A percentile compares a stretch with the other conserved stretches of the same genome.
Evolutionary conservation across 2,888 invertebrate genomes (phyloP).

Genomic region (Dyspetes luteomarginatus): DNA sequence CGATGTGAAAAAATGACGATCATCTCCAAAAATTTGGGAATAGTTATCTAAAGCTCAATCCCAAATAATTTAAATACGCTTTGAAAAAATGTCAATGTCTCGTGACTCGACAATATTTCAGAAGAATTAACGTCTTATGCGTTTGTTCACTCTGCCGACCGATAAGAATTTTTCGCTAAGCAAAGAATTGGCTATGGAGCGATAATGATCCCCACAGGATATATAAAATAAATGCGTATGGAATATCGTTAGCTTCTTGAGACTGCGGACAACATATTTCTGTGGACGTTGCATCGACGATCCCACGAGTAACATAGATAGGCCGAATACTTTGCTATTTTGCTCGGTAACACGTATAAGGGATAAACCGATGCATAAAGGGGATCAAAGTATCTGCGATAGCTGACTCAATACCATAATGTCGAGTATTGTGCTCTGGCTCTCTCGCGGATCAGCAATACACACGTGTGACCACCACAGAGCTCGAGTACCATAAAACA

Average conservation of each 20-base stretch:
- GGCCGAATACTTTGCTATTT: constrained; percentile 25
- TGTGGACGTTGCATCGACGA: constrained; percentile 56
- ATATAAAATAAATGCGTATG: constrained; percentile 51
- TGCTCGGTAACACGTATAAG: constrained; percentile 43
- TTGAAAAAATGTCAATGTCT: no score
- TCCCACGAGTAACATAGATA: constrained; percentile 63
- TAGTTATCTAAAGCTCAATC: no score
- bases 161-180: not conserved
- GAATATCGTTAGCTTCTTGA: constrained; percentile 24
- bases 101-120: constrained; percentile 4
- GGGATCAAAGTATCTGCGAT: constrained; percentile 58
- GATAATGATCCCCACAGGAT: constrained; percentile 58
- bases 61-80: no score
- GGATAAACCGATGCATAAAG: constrained; percentile 64
- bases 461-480: constrained; percentile 44
- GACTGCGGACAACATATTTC: constrained; percentile 36
- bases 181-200: constrained; percentile 34
- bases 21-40: no score
- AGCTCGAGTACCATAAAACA: constrained; percentile 60
- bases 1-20: no score
- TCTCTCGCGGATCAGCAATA: constrained; percentile 10
- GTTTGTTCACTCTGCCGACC: not conserved
- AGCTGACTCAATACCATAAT: constrained; percentile 39
- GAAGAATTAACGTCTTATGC: not conserved
- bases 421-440: constrained; percentile 43